A percentile compares a stretch with the other conserved stretches of the same genome.
phyloP scores from a whole-genome alignment of 2,113 vertebrate genomes.

The Salminus brasiliensis region DNA sequence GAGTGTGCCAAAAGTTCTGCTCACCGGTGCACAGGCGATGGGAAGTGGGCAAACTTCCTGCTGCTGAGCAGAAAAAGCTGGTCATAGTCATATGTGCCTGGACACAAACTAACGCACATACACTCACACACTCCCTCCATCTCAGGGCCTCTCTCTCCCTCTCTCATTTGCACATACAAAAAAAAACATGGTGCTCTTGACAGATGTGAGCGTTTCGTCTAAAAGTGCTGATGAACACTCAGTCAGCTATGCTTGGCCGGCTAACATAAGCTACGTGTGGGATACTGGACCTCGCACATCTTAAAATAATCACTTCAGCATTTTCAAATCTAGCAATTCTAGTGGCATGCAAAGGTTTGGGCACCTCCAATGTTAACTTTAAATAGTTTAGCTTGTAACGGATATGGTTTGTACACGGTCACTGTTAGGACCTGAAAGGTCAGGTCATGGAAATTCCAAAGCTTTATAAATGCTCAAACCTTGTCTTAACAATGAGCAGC shows the following conservation, averaged over 20 bases:
- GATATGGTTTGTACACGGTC: no score
- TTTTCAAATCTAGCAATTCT: no score
- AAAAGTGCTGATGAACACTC: not conserved
- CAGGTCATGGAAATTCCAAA: no score
- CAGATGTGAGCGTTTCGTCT: not conserved
- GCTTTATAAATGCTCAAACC: no score
- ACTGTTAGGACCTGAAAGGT: no score
- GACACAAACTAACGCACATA: constrained; percentile 13
- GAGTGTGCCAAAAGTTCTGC: constrained; percentile 28
- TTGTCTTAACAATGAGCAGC: no score
- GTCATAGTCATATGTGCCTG: not conserved
- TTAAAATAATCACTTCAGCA: not conserved
- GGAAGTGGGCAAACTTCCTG: constrained; percentile 14
- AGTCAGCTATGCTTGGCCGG: not conserved
- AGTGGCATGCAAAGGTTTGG: no score
- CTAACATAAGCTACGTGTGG: not conserved
- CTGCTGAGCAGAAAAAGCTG: constrained; percentile 30
- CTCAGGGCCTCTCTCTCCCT: not conserved
- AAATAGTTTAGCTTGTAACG: no score
- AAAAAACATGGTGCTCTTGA: not conserved
- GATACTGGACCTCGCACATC: not conserved
- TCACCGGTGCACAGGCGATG: constrained; percentile 9
- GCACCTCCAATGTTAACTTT: no score
- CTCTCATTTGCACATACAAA: not conserved
- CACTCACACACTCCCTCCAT: not conserved